phyloP scores from a whole-genome alignment of 2,113 vertebrate genomes.

The Eptesicus fuscus region DNA sequence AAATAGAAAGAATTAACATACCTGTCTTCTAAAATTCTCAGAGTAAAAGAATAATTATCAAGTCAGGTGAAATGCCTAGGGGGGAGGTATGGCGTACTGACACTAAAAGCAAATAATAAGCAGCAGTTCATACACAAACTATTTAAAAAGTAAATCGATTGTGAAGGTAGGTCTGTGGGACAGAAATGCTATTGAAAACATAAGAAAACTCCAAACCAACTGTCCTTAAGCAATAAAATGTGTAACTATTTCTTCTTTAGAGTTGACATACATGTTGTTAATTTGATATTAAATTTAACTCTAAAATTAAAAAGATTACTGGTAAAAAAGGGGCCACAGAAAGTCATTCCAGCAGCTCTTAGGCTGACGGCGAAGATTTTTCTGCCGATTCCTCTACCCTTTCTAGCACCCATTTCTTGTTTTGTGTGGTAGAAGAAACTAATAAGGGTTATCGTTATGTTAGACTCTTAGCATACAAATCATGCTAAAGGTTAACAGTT shows the following conservation, averaged over 20 bases:
- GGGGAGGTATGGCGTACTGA: neutral
- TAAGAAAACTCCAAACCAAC: neutral
- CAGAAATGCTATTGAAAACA: neutral
- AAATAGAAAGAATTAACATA: slow-evolving; percentile 7
- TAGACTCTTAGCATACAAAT: neutral
- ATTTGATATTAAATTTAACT: slow-evolving; percentile 1
- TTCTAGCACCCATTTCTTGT: neutral
- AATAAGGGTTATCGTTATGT: neutral
- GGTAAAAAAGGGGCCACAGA: neutral
- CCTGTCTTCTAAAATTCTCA: neutral
- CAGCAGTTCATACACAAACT: neutral
- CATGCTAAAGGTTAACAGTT: neutral
- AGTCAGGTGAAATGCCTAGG: neutral
- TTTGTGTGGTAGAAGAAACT: neutral
- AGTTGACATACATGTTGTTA: neutral
- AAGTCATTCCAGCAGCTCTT: neutral
- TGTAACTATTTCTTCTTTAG: neutral
- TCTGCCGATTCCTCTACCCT: neutral
- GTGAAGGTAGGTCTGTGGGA: neutral
- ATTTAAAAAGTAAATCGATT: neutral
- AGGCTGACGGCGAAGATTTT: neutral
- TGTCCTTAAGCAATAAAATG: neutral
- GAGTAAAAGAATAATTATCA: slow-evolving; percentile 27
- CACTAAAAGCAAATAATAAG: neutral
- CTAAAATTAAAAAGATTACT: neutral